Evolutionary conservation across 2,113 vertebrate species (phyloP).

Genomic region (Pithys albifrons): DNA sequence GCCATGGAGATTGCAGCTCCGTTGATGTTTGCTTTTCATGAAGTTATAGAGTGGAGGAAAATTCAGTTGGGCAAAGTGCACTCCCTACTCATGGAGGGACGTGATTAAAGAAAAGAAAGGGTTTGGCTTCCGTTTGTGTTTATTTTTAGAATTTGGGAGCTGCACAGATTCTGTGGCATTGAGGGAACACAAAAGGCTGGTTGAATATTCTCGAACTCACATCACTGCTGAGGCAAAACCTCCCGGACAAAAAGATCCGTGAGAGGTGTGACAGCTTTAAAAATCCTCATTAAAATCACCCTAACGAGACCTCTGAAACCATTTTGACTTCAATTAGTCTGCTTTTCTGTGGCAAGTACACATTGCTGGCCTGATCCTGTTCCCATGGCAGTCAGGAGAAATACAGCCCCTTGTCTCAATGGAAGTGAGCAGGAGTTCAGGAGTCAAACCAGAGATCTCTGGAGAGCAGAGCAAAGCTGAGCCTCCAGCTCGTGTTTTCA

Average conservation of each 20-base stretch:
- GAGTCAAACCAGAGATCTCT: neutral
- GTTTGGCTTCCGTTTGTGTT: conserved; percentile 21
- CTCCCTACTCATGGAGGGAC: neutral
- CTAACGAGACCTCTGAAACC: conserved; percentile 15
- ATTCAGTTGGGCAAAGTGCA: neutral
- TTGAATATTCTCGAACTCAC: neutral
- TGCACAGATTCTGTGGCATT: neutral
- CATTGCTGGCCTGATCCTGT: neutral
- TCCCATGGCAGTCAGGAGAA: neutral
- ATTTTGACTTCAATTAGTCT: conserved; percentile 34
- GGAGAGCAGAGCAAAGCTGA: conserved; percentile 15
- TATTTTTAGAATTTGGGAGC: conserved; percentile 38
- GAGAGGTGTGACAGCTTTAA: neutral
- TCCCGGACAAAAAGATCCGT: neutral
- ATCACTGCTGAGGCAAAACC: neutral
- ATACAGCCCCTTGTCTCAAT: neutral
- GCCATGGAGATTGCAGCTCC: conserved; percentile 1
- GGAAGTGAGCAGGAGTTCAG: neutral
- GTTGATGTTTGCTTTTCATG: conserved; percentile 8
- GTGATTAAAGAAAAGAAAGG: conserved; percentile 4
- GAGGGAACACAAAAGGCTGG: conserved; percentile 29
- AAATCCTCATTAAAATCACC: conserved; percentile 52
- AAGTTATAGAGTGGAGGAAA: neutral
- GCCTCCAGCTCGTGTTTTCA: neutral
- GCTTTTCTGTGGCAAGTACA: neutral